These are phyloP conservation scores for Halesus radiatus DNA, from an alignment of 1,140 invertebrate genomes.

Conservation along the genomic window DNA sequence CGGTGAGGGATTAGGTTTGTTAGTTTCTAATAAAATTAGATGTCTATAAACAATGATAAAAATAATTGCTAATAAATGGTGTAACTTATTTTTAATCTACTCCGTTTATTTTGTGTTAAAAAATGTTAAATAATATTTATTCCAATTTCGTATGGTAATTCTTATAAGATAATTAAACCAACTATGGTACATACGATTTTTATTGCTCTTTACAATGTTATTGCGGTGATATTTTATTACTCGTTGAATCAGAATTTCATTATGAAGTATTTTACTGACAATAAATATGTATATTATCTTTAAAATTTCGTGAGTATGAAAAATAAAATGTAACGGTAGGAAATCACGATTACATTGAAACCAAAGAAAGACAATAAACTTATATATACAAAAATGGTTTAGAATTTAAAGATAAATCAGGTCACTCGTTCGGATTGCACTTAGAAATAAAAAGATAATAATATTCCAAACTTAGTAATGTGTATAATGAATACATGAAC, in stretches of 20 bases:
- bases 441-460: not conserved
- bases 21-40: too few species aligned
- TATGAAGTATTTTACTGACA: not conserved
- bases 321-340: not conserved
- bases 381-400: not conserved
- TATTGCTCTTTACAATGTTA: not conserved
- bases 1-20: too few species aligned
- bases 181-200: not conserved
- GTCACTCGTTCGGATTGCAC: conserved; percentile 2
- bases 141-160: not conserved
- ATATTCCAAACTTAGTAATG: too few species aligned
- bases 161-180: not conserved
- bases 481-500: too few species aligned
- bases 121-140: not conserved
- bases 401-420: not conserved
- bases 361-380: too few species aligned
- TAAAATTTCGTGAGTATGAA: not conserved
- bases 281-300: not conserved
- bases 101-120: not conserved
- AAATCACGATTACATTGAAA: not conserved
- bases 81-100: too few species aligned
- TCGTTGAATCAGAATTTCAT: not conserved
- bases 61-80: too few species aligned
- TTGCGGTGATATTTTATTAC: not conserved
- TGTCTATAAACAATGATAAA: too few species aligned